Evolutionary conservation across 1,140 invertebrate species (phyloP), one percentile per base, ranked within the genome.

Genomic region (Drosophila busckii): DNA sequence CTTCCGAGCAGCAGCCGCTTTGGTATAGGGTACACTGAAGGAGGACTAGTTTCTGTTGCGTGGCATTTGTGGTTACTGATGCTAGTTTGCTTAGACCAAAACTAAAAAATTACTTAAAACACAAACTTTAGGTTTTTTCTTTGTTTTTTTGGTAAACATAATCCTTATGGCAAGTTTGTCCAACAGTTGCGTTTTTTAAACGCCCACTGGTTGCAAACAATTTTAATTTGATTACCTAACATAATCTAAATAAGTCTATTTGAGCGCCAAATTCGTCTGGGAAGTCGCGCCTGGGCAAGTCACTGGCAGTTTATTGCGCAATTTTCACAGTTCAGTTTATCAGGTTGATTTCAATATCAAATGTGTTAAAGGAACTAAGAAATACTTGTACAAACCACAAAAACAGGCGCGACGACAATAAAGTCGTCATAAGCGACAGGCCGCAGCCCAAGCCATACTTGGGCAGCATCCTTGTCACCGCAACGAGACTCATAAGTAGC

Each of bases 231-330:
- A 70, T 62, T 78, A 69, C 58, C 62, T 83, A 73, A 73, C 60
- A 80, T 71, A 61, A 41, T 65, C 64, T 82, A 84, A 84, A 84
- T 71, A 85, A 85, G 71, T 78, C 71, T 85, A 85, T 85, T 85
- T 85, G 82, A 85, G 83, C 83, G 66, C 59, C 64, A 83, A 70
- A 83, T 85, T 83, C 71, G 82, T 70, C 22, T 61, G 69, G 26
- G 25, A 28, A 52, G 61, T 78, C 65, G 46, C 69, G 56, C 67
- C 62, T 61, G 35, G 26, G 19, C 34, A 56, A 44, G 12, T 22
- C 26, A 26, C 8, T 25, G 45, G 19, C 37, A 41, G 25, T 60
- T 45, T 12, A 29, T 26, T 15, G 29, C 17, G 26, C 28, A 59
- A 29, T 44, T 32, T 23, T 53, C 37, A 34, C 37, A 44, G 23